phyloP scores from a whole-genome alignment of 2,113 vertebrate species.

The Reinhardtius hippoglossoides region DNA sequence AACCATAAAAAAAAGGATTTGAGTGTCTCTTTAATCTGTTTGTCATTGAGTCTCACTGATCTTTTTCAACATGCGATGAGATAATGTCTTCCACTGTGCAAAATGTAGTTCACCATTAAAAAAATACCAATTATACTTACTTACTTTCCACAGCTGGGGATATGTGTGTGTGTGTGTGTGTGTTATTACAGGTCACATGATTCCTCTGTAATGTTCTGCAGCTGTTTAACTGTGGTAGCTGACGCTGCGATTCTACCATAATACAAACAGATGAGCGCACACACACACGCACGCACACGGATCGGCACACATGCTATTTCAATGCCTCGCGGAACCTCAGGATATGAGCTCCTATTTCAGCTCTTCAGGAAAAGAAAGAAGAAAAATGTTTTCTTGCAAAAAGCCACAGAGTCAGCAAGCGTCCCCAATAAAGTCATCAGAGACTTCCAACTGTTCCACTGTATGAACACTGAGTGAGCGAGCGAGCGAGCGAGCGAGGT shows the following conservation, averaged over 20 bases:
- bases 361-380: constrained; percentile 27
- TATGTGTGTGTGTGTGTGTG: constrained; percentile 51
- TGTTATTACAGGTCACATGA: constrained; percentile 71
- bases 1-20: neutral
- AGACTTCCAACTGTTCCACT: constrained; percentile 9
- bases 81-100: constrained; percentile 44
- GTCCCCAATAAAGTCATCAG: constrained; percentile 52
- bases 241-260: constrained; percentile 65
- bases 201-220: constrained; percentile 75
- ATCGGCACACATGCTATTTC: constrained; percentile 23
- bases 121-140: constrained; percentile 58
- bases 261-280: constrained; percentile 28
- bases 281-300: neutral
- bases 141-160: constrained; percentile 60
- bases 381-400: constrained; percentile 29
- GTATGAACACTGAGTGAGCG: constrained; percentile 9
- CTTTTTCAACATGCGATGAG: constrained; percentile 21
- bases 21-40: neutral
- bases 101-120: constrained; percentile 33
- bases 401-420: constrained; percentile 59
- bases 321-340: constrained; percentile 44
- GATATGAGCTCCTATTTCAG: constrained; percentile 68
- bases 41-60: neutral
- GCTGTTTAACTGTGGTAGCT: constrained; percentile 73
- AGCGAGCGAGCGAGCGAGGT: constrained; percentile 9